Base-by-base conservation (phyloP, 2,797 vertebrate genomes). In the Prionace glauca region DNA sequence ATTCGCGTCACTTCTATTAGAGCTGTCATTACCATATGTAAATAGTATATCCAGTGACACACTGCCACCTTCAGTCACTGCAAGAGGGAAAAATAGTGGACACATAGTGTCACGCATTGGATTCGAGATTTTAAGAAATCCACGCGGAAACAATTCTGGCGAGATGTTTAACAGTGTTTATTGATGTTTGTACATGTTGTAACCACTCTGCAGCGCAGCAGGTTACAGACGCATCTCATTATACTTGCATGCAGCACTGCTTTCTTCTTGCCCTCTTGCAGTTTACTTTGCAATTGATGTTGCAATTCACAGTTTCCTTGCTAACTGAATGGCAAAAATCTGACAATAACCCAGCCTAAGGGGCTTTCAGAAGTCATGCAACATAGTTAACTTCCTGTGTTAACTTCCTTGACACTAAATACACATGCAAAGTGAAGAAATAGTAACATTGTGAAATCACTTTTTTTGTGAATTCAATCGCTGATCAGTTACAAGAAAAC, bases 11-110 rank as follows among this genome's bases (percentile, higher is more conserved):
- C 9, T n/a, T 41, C n/a, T 69, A 41, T 67, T 41, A 69, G 65
- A 41, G 65, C 65, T 41, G 90, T 41, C 65, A 92, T 92, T 92
- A 92, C 20, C 90, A 92, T 92, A 69, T 92, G 90, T 41, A 92
- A 92, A 92, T 92, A 92, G 24, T 69, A 69, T 92, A 69, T 20
- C 65, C 90, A 67, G 88, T 65, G 65, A 92, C 90, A 92, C 65
- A 67, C 45, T 92, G 90, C 90, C 90, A 92, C 65, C 90, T 92
- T 92, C 90, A 92, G 90, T 69, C 65, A 69, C 10, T 92, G 20
- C 90, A 92, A 69, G 56, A 65, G 60, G 88, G 32, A 60, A n/a
- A 1, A 10, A 56, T 56, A 60, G 22, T 92, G 65, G 90, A 26
- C 65, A 41, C 20, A 12, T 0, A 24, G n/a, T 69, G 62, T 41